Evolutionary conservation across 2,888 invertebrate species (phyloP).

Genomic region (Limulus polyphemus): DNA sequence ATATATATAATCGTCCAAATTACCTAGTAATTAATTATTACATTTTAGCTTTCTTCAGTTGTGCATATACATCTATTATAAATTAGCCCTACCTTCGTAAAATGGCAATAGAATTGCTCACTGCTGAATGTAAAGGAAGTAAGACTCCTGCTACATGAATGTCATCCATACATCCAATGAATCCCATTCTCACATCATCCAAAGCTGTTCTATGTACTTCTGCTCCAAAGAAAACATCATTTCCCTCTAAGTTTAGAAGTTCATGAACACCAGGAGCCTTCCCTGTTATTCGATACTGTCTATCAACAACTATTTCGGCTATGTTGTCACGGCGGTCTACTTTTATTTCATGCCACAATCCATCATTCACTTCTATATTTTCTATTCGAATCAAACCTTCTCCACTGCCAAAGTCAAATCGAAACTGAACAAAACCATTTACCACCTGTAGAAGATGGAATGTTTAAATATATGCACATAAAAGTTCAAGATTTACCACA

Average conservation of each 20-base stretch:
- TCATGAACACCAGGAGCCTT: constrained; percentile 65
- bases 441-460: constrained; percentile 43
- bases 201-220: constrained; percentile 28
- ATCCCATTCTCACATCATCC: constrained; percentile 68
- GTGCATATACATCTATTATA: neutral
- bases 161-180: constrained; percentile 83
- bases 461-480: too few species aligned
- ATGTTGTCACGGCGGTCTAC: constrained; percentile 68
- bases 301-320: constrained; percentile 65
- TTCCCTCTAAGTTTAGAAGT: constrained; percentile 64
- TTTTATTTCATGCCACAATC: constrained; percentile 63
- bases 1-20: too few species aligned
- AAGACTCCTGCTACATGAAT: constrained; percentile 59
- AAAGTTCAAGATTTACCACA: too few species aligned
- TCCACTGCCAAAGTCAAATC: constrained; percentile 85
- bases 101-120: constrained; percentile 29
- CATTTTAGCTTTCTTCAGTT: too few species aligned
- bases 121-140: constrained; percentile 51
- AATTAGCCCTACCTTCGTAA: constrained; percentile 25
- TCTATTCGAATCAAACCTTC: constrained; percentile 67
- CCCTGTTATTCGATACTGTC: constrained; percentile 52
- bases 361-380: constrained; percentile 64
- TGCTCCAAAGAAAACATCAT: constrained; percentile 38
- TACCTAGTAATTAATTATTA: too few species aligned
- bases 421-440: constrained; percentile 73